These are phyloP conservation scores for Aleadryas rufinucha DNA, from an alignment of 2,113 vertebrate genomes.

Conservation along the genomic window DNA sequence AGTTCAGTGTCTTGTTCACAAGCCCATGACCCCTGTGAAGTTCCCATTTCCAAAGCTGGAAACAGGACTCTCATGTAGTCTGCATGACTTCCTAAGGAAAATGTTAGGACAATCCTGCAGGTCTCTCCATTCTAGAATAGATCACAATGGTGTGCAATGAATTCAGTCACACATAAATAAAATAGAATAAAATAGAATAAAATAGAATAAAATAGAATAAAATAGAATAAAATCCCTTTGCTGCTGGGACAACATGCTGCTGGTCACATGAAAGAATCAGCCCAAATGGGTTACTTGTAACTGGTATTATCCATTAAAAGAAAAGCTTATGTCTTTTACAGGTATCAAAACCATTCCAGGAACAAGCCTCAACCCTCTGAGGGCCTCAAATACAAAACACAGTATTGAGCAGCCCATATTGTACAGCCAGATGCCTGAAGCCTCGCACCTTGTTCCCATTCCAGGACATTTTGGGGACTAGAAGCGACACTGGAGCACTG, in stretches of 20 bases:
- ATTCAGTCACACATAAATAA: not conserved
- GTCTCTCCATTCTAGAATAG: not conserved
- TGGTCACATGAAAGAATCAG: not conserved
- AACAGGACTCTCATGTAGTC: not conserved
- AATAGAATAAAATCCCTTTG: not conserved
- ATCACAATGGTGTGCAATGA: not conserved
- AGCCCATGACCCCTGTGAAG: not conserved
- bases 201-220: not conserved
- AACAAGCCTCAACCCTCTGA: not conserved
- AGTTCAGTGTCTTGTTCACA: not conserved
- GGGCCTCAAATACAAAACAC: not conserved
- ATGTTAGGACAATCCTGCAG: not conserved
- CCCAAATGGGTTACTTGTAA: not conserved
- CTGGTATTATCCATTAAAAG: not conserved
- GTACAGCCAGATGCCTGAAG: not conserved
- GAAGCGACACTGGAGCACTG: not conserved
- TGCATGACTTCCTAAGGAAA: not conserved
- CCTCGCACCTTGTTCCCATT: fast-evolving
- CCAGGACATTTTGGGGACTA: no score
- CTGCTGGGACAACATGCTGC: not conserved
- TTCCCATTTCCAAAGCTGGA: not conserved
- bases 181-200: not conserved
- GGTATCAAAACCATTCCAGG: not conserved
- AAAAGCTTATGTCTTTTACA: not conserved
- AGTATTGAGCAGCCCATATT: fast-evolving